These are phyloP conservation scores for Tenthredo notha DNA, from an alignment of 2,888 invertebrate genomes.

Conservation along the genomic window DNA sequence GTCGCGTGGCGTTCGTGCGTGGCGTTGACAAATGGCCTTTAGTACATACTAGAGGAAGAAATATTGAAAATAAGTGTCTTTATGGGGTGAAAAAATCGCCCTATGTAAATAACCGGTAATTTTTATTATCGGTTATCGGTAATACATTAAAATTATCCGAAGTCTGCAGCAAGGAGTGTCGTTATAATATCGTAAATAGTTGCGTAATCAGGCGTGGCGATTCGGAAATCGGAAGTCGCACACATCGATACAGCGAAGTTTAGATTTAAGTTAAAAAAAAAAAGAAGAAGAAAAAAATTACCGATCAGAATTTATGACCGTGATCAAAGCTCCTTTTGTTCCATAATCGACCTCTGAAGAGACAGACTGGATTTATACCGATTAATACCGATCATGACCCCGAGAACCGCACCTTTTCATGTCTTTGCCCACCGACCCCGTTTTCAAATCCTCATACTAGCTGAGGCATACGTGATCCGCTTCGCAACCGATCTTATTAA, in stretches of 20 bases:
- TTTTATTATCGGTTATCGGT: neutral
- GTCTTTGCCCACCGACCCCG: conserved; percentile 17
- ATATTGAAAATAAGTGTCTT: neutral
- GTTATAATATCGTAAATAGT: neutral
- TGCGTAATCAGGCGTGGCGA: too few relatives aligned
- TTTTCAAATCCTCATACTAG: conserved; percentile 20
- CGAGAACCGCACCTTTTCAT: conserved; percentile 31
- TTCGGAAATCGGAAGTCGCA: neutral
- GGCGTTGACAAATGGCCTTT: conserved; percentile 38
- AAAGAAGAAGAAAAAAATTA: neutral
- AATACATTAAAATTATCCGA: neutral
- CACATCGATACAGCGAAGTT: neutral
- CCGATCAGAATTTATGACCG: neutral
- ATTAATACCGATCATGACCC: neutral
- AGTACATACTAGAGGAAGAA: neutral
- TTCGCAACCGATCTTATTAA: conserved; percentile 37
- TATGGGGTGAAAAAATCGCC: neutral
- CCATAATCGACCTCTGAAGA: neutral
- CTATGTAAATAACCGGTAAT: neutral
- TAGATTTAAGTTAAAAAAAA: neutral
- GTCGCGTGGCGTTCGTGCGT: conserved; percentile 51
- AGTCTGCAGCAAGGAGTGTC: neutral
- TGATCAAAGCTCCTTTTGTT: conserved; percentile 6
- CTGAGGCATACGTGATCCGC: conserved; percentile 23
- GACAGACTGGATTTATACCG: neutral